Evolutionary conservation across 1,140 invertebrate species (phyloP).

Genomic region (Thrips palmi): DNA sequence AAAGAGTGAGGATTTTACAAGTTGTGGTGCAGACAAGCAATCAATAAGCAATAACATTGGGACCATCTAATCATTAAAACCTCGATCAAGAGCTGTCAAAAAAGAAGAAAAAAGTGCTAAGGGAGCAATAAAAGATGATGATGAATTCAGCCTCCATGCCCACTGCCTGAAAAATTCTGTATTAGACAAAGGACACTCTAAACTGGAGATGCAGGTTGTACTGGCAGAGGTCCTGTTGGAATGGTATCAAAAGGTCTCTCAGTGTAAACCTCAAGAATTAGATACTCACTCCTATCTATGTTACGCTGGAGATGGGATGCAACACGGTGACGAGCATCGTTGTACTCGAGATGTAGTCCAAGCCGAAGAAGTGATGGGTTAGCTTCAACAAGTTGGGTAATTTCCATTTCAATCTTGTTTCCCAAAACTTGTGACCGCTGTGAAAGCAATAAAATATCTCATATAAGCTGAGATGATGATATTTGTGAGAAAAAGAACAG

Average conservation of each 20-base stretch:
- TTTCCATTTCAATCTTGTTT: conserved; percentile 97
- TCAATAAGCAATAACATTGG: no score
- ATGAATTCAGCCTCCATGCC: background rate
- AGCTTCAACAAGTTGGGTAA: conserved; percentile 79
- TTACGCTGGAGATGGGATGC: conserved; percentile 86
- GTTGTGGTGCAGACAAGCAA: no score
- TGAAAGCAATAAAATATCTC: conserved; percentile 16
- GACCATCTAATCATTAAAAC: no score
- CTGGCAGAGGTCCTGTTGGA: background rate
- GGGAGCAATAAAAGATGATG: background rate
- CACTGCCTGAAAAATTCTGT: background rate
- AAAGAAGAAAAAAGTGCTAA: background rate
- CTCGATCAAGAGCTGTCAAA: no score
- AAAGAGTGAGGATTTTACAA: no score
- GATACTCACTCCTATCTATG: conserved; percentile 83
- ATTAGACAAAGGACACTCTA: conserved; percentile 2
- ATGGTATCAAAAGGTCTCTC: no score
- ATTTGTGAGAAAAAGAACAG: background rate
- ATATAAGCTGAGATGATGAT: background rate
- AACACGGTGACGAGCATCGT: conserved; percentile 83
- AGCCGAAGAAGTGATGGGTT: conserved; percentile 81
- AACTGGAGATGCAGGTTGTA: background rate
- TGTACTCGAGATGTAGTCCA: conserved; percentile 88
- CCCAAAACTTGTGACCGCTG: conserved; percentile 87
- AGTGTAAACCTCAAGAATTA: no score